Evolutionary conservation across 1,140 invertebrate genomes (phyloP), one percentile per base, ranked within the genome.

Genomic region (Hormaphis cornu): DNA sequence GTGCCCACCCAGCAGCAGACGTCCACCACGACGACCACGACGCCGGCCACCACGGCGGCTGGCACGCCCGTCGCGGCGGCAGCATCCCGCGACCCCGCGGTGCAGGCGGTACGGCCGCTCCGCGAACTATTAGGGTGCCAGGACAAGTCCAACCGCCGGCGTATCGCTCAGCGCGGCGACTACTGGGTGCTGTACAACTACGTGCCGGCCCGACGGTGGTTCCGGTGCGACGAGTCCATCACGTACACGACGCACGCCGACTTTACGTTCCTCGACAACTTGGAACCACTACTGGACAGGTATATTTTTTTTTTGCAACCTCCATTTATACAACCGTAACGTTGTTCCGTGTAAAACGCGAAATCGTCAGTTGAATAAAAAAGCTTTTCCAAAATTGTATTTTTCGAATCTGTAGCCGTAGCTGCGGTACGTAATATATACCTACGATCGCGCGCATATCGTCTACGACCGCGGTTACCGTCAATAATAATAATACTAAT

Each of bases 231-330:
- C 78, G 90, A 93, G 77, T 87, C 85, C 70, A 83, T 96, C 40
- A 96, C 93, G 0, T 93, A 94, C 75, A 94, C 92, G 1, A 95
- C 93, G 9, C 93, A 95, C 77, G 91, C 89, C 2, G 91, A 93
- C 75, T 93, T 87, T 76, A 92, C 91, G 59, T 94, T 93, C 79
- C 82, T 95, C 73, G 90, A 94, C 76, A 95, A 96, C 79, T 80
- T 94, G 56, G 84, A 87, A 75, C 89, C 90, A 37, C 79, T 95
- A 73, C 79, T 93, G 72, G 85, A 91, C 75, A 77, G 83, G 61
- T 66, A n/a, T 4, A n/a, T 37, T 8, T 37, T 14, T 14, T 37
- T 8, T 37, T 37, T 37, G 14, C 35, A 37, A 37, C 7, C 35
- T 37, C 35, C 35, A 37, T 37, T n/a, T n/a, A n/a, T n/a, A n/a